A percentile compares a stretch with the other conserved stretches of the same genome.
phyloP scores from a whole-genome alignment of 2,113 vertebrate species.

The Sinosuthora webbiana region DNA sequence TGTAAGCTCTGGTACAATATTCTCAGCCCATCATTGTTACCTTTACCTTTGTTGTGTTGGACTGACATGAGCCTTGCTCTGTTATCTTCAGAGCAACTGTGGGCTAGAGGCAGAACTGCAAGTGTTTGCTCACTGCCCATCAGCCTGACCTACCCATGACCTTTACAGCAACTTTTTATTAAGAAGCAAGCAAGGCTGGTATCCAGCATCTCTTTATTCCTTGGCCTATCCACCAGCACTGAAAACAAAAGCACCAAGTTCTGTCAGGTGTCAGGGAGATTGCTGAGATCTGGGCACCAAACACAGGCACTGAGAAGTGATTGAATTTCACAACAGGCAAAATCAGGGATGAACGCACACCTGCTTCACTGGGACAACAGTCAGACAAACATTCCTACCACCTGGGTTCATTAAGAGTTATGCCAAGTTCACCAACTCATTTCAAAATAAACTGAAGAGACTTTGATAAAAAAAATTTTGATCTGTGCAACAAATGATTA shows the following conservation, averaged over 20 bases:
- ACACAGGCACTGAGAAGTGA: background rate
- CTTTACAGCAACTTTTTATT: background rate
- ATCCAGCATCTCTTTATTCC: background rate
- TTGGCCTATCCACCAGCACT: background rate
- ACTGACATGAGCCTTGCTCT: background rate
- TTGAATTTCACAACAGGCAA: background rate
- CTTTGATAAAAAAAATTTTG: background rate
- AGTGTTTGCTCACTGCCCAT: background rate
- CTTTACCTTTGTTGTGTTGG: background rate
- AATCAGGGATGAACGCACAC: background rate
- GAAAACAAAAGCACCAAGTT: background rate
- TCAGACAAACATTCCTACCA: background rate
- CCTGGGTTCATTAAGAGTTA: background rate
- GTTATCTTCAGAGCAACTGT: background rate
- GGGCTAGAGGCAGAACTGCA: background rate
- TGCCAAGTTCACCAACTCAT: background rate
- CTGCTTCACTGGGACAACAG: background rate
- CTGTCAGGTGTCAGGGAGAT: background rate
- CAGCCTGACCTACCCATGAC: background rate
- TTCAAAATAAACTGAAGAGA: background rate
- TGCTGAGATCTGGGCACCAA: background rate
- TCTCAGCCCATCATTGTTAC: background rate
- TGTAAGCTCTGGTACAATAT: background rate
- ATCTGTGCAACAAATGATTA: background rate
- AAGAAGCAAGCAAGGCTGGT: background rate